Conservation (phyloP, 2,797 vertebrate species). For the Sebastiscus albofasciatus region DNA sequence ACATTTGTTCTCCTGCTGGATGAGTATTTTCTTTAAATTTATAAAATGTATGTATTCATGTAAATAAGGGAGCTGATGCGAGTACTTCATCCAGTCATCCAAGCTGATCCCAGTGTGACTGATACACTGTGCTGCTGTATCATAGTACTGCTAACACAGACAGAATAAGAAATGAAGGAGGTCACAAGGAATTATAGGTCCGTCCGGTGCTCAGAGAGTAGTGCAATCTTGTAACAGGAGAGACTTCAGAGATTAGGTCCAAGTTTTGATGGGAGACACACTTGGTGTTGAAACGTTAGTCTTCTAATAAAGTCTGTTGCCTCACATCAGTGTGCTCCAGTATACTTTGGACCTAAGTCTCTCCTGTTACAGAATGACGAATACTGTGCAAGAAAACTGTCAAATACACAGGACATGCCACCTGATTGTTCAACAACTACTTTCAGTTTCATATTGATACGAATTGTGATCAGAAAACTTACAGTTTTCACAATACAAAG, state of each 20-base stretch:
- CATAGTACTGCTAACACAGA: background rate
- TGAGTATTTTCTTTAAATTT: background rate
- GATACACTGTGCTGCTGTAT: background rate
- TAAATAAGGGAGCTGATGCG: background rate
- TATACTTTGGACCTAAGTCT: too few relatives aligned
- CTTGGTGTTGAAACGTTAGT: too few relatives aligned
- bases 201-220: too few relatives aligned
- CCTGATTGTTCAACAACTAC: background rate
- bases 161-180: background rate
- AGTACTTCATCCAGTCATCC: background rate
- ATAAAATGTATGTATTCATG: background rate
- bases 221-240: too few relatives aligned
- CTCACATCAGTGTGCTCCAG: too few relatives aligned
- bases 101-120: background rate
- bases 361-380: background rate
- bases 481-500: background rate
- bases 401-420: background rate
- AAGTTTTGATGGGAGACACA: too few relatives aligned
- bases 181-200: too few relatives aligned
- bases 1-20: background rate
- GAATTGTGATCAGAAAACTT: background rate
- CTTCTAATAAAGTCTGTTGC: too few relatives aligned
- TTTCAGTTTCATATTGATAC: background rate
- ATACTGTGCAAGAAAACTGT: background rate
- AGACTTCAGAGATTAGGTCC: too few relatives aligned